These are phyloP conservation scores for Lumbricus terrestris DNA, from an alignment of 2,888 invertebrate genomes.

Conservation along the genomic window DNA sequence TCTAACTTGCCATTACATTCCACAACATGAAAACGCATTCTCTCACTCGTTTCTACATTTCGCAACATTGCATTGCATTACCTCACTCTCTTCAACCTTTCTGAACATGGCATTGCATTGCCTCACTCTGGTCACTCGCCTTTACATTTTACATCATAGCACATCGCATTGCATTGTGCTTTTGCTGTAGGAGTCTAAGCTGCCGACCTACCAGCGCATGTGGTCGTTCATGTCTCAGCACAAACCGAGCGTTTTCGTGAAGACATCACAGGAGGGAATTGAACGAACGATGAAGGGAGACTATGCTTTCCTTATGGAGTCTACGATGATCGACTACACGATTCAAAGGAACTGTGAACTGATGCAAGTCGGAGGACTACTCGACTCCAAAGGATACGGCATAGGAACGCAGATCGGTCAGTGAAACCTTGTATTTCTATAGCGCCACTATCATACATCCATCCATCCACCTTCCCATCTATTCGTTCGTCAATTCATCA, in stretches of 20 bases:
- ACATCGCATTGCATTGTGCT: not conserved
- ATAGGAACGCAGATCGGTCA: conserved; percentile 79
- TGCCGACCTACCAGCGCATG: conserved; percentile 89
- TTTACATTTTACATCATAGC: not conserved
- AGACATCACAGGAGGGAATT: conserved; percentile 63
- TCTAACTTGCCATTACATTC: not conserved
- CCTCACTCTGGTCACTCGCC: too few relatives aligned
- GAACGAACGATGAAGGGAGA: conserved; percentile 51
- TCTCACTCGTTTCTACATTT: too few relatives aligned
- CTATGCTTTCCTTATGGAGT: conserved; percentile 63
- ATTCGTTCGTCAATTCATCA: too few relatives aligned
- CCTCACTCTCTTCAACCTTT: too few relatives aligned
- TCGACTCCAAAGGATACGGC: conserved; percentile 92
- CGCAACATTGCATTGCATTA: too few relatives aligned
- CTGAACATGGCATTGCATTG: too few relatives aligned
- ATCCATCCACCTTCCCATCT: too few relatives aligned
- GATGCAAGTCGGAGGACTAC: conserved; percentile 82
- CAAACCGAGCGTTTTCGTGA: conserved; percentile 76
- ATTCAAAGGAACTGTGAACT: conserved; percentile 72
- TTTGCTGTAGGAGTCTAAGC: conserved; percentile 72
- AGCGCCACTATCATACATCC: not conserved
- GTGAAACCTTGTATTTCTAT: not conserved
- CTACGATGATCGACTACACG: conserved; percentile 61
- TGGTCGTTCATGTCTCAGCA: conserved; percentile 89
- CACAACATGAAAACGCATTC: too few relatives aligned